Conservation (phyloP, 1,140 invertebrate species). For the Drosophila ananassae region DNA sequence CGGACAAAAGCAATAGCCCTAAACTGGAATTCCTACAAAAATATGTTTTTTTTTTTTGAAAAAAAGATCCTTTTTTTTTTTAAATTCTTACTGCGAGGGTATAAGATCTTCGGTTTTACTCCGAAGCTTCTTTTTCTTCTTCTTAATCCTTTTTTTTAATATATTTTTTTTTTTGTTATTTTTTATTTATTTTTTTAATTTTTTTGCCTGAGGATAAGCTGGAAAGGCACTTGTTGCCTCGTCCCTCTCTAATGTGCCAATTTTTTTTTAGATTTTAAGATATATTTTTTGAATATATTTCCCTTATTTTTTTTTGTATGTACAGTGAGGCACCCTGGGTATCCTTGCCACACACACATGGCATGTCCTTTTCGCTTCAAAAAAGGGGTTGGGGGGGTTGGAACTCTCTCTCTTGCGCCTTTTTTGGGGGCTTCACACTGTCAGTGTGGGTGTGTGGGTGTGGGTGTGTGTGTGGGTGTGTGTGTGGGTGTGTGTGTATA, state of each 20-base stretch:
- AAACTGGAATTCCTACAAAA: too few relatives aligned
- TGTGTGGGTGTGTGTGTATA: conserved; percentile 50
- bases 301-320: too few relatives aligned
- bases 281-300: neutral
- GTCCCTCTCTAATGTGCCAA: neutral
- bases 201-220: conserved; percentile 10
- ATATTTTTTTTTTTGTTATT: conserved; percentile 1
- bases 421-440: conserved; percentile 18
- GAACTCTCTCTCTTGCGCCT: conserved; percentile 47
- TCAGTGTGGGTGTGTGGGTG: conserved; percentile 15
- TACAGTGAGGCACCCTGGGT: too few relatives aligned
- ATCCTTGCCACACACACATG: too few relatives aligned
- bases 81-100: neutral
- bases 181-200: conserved; percentile 2
- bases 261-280: neutral
- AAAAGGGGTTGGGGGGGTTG: too few relatives aligned
- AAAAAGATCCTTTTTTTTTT: neutral
- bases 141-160: too few relatives aligned
- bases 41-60: too few relatives aligned
- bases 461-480: conserved; percentile 30
- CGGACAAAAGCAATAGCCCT: too few relatives aligned
- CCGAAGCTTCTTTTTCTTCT: too few relatives aligned
- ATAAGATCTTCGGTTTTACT: neutral
- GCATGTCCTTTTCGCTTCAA: too few relatives aligned
- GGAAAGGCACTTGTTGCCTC: conserved; percentile 38